Evolutionary conservation across 1,140 invertebrate species (phyloP), one percentile per base, ranked within the genome.

Genomic region (Cyclargus thomasi): DNA sequence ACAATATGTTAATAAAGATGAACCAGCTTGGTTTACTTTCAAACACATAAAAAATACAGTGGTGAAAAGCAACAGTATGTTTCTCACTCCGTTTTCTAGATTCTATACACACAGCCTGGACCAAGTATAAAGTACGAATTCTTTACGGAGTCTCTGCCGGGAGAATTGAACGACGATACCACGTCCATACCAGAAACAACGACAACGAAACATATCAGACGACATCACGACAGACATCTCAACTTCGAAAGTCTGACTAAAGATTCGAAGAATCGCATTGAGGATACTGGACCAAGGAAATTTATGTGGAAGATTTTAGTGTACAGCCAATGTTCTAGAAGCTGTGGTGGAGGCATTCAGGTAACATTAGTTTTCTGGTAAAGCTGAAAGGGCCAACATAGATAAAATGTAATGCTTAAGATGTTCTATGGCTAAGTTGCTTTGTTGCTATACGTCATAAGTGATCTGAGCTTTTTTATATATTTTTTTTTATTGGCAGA

Each of bases 71-170:
- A 39, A 53, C 22, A 17, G 17, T n/a, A 55, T 55, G 18, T 4
- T 8, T 55, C 16, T 47, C 63, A 29, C 3, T 63, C 23, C 39
- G 39, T 53, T 23, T 55, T 47, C 63, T 83, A 97, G 95, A 91
- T 97, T 64, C 91, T 96, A 64, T 95, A 95, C 75, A 94, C 95
- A 74, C 93, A 95, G 75, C 91, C 93, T 5, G 97, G 96, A 88
- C 94, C 94, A 5, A 96, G 95, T 16, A 95, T 98, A 70, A 96
- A 96, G 78, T 98, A 97, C 84, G 95, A 97, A 84, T 98, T 97
- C 83, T 93, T 95, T 63, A 90, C 85, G 11, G 87, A 90, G 69
- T 79, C 86, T 6, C 70, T 83, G 7, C 65, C 81, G 18, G 84
- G 80, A 64, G 88, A 91, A 39, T 55, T 79, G 10, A 83, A 86